Base-by-base conservation (phyloP, 2,113 vertebrate genomes). In the Nothoprocta perdicaria region DNA sequence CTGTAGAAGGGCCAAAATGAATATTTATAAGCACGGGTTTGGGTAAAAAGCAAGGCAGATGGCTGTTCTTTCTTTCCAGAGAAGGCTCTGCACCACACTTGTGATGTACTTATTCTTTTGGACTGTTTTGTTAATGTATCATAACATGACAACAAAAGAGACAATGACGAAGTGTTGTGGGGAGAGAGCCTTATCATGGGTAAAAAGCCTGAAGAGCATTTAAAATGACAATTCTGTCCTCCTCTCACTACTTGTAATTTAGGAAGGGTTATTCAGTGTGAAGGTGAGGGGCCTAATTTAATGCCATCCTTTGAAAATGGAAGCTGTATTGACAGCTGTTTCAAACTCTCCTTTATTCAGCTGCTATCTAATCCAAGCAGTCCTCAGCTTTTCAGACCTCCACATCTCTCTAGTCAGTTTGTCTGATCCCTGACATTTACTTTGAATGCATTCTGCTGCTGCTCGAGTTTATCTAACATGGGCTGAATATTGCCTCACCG, bases 301-400 rank as follows among this genome's bases (percentile, higher is more conserved):
- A n/a, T 31, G 66, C 6, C 7, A 14, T n/a, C 17, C 50, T 67
- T 63, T 19, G 45, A 82, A 85, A 82, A 66, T 46, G 71, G 63
- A 85, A 91, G 41, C 4, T 69, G n/a, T 21, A 23, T 9, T 72
- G 33, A 53, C 27, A 53, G 15, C 17, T 22, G 6, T 83, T 91
- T 80, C 50, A 71, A 89, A 80, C 57, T 82, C 40, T 24, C 27
- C 29, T 74, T 93, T 74, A 82, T 82, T 87, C 81, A 83, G 63
- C 35, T 33, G 27, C 24, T 74, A 10, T 55, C 50, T 76, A 92
- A 90, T 80, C 40, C 63, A 91, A 58, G 63, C 29, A 62, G 8
- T 31, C 38, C 35, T 66, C 65, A 66, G 62, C 6, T 88, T 93
- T 88, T 76, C 62, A 76, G 19, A 27, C 3, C 11, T 88, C 63